These are phyloP conservation scores for Sycobia sp. DNA, from an alignment of 1,140 invertebrate genomes.

Conservation along the genomic window DNA sequence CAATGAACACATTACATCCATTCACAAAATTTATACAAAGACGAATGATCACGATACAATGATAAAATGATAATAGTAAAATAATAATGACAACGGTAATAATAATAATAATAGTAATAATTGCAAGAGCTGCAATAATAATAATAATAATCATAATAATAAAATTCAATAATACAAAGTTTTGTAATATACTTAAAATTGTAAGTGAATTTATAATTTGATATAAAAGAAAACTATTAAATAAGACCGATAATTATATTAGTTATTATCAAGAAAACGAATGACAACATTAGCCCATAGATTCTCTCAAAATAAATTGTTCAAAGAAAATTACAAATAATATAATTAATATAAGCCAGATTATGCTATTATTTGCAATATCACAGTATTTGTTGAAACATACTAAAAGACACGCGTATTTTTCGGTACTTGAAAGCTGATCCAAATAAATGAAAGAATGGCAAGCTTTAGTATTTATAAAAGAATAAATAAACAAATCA, in stretches of 20 bases:
- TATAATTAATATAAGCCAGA: conserved; percentile 51
- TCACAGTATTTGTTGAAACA: conserved; percentile 62
- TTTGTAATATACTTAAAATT: conserved; percentile 38
- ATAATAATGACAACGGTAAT: conserved; percentile 25
- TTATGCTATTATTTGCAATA: conserved; percentile 60
- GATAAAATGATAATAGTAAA: conserved; percentile 33
- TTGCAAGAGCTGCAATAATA: conserved; percentile 29
- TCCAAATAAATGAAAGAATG: conserved; percentile 51
- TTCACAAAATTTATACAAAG: conserved; percentile 48
- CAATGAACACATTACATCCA: conserved; percentile 54
- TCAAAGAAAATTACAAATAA: conserved; percentile 27
- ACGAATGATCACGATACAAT: conserved; percentile 27
- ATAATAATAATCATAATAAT: conserved; percentile 27
- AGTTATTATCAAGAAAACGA: conserved; percentile 26
- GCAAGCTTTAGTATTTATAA: conserved; percentile 51
- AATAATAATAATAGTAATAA: conserved; percentile 23
- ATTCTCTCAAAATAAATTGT: conserved; percentile 20
- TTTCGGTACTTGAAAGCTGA: conserved; percentile 47
- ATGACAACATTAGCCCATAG: conserved; percentile 11
- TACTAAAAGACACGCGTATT: conserved; percentile 47
- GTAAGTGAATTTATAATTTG: conserved; percentile 42
- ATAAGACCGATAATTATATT: conserved; percentile 47
- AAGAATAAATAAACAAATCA: conserved; percentile 32
- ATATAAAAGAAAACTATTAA: conserved; percentile 54
- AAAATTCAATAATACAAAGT: conserved; percentile 35